Percentiles rank a stretch among this genome's conserved stretches.
These are phyloP conservation scores for Parascotia fuliginaria DNA, from an alignment of 2,888 invertebrate genomes.

Conservation along the genomic window DNA sequence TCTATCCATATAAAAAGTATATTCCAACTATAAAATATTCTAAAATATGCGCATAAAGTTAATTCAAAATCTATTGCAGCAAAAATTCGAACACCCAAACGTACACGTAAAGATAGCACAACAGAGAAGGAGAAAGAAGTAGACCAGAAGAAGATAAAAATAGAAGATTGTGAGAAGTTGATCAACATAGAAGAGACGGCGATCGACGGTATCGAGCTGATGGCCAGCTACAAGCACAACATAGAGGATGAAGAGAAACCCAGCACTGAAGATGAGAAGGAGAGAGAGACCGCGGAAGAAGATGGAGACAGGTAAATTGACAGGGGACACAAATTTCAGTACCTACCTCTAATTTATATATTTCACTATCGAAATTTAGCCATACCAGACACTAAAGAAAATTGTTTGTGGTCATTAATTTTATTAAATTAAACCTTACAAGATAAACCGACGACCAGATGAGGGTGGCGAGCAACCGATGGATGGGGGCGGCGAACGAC, in stretches of 20 bases:
- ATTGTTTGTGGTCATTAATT: no score
- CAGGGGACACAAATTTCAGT: no score
- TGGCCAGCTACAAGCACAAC: conserved; percentile 72
- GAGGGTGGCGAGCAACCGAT: no score
- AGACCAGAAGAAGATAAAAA: conserved; percentile 72
- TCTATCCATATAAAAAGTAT: no score
- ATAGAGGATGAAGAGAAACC: conserved; percentile 75
- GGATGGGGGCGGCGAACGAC: no score
- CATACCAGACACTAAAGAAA: no score
- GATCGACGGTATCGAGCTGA: conserved; percentile 81
- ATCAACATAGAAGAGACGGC: conserved; percentile 81
- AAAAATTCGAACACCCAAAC: conserved; percentile 76
- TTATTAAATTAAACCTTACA: no score
- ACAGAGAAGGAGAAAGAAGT: conserved; percentile 81
- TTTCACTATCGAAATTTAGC: no score
- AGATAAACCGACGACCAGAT: no score
- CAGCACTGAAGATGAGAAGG: conserved; percentile 75
- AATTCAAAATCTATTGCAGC: conserved; percentile 41
- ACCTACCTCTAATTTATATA: no score
- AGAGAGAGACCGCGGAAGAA: conserved; percentile 69
- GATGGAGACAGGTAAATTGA: conserved; percentile 48
- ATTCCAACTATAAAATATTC: no score
- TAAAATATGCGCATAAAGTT: no score
- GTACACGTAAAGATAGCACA: conserved; percentile 86
- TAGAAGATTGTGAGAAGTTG: conserved; percentile 65